Percentiles rank a stretch among this genome's conserved stretches.
These are phyloP conservation scores for Pterostichus niger DNA, from an alignment of 2,888 invertebrate genomes.

Conservation along the genomic window DNA sequence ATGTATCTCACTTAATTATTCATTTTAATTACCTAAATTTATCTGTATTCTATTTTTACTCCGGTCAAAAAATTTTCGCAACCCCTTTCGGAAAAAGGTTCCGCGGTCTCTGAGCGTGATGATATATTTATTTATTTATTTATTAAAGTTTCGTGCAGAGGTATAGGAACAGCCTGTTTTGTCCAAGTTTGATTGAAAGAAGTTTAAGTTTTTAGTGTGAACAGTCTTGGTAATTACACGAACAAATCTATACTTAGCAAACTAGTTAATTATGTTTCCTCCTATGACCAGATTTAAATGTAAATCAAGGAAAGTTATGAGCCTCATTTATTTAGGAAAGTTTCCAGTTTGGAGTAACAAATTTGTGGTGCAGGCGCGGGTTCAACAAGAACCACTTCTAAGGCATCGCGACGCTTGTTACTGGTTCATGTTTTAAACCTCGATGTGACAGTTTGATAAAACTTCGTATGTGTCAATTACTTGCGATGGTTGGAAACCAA, in stretches of 20 bases:
- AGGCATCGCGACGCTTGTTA: slow-evolving; percentile 46
- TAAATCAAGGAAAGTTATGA: slow-evolving; percentile 59
- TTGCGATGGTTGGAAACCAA: background rate
- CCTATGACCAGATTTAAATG: slow-evolving; percentile 56
- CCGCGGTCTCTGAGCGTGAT: too few species aligned
- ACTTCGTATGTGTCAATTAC: slow-evolving; percentile 46
- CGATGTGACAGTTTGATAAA: slow-evolving; percentile 51
- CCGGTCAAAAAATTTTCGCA: too few species aligned
- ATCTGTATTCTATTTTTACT: too few species aligned
- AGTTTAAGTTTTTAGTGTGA: too few species aligned
- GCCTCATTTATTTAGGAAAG: slow-evolving; percentile 55
- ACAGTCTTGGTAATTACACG: slow-evolving; percentile 13
- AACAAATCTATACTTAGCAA: slow-evolving; percentile 50
- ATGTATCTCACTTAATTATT: too few species aligned
- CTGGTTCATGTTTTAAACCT: slow-evolving; percentile 37
- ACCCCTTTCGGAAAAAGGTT: too few species aligned
- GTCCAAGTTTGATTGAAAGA: too few species aligned
- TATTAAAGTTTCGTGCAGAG: too few species aligned
- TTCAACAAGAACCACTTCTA: slow-evolving; percentile 12
- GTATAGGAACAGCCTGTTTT: too few species aligned
- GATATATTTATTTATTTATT: too few species aligned
- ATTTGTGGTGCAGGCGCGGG: slow-evolving; percentile 43
- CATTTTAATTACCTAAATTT: too few species aligned
- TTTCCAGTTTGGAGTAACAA: slow-evolving; percentile 56
- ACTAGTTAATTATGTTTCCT: slow-evolving; percentile 57